Percentiles rank a stretch among this genome's conserved stretches.
These are phyloP conservation scores for Campoplex capitator DNA, from an alignment of 2,888 invertebrate species.

Conservation along the genomic window DNA sequence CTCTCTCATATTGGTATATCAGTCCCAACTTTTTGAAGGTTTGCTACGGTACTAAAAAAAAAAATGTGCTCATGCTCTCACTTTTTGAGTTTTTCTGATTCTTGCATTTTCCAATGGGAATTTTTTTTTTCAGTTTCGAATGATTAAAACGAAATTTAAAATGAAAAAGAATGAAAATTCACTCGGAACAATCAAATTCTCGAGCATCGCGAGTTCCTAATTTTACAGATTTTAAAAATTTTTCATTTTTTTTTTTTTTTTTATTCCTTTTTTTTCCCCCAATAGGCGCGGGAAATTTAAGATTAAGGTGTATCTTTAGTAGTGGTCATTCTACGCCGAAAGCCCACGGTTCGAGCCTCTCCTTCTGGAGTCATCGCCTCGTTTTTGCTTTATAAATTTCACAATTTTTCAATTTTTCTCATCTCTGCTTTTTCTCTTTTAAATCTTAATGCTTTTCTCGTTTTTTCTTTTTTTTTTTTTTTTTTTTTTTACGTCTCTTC, in stretches of 20 bases:
- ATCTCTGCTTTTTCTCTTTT: slow-evolving; percentile 10
- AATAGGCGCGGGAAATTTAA: slow-evolving; percentile 73
- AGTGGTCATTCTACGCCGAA: slow-evolving; percentile 81
- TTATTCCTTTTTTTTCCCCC: slow-evolving; percentile 36
- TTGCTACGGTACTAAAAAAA: neutral
- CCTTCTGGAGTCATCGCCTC: slow-evolving; percentile 59
- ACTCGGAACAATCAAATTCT: slow-evolving; percentile 32
- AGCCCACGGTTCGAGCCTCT: slow-evolving; percentile 78
- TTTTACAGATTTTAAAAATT: slow-evolving; percentile 11
- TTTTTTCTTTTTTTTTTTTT: neutral
- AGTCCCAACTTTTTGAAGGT: neutral
- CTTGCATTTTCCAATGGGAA: neutral
- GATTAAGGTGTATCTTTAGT: slow-evolving; percentile 75
- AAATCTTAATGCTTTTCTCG: slow-evolving; percentile 10
- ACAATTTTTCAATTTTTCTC: slow-evolving; percentile 12
- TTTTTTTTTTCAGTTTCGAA: neutral
- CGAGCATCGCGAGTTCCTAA: slow-evolving; percentile 28
- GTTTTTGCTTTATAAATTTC: neutral
- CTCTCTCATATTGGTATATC: neutral
- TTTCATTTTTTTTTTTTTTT: slow-evolving; percentile 17
- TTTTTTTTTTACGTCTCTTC: slow-evolving; percentile 23
- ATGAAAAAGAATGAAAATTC: neutral
- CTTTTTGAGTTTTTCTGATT: neutral
- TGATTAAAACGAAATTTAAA: neutral
- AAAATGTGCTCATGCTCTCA: neutral